phyloP scores from a whole-genome alignment of 2,797 vertebrate genomes.

The Todus mexicanus region DNA sequence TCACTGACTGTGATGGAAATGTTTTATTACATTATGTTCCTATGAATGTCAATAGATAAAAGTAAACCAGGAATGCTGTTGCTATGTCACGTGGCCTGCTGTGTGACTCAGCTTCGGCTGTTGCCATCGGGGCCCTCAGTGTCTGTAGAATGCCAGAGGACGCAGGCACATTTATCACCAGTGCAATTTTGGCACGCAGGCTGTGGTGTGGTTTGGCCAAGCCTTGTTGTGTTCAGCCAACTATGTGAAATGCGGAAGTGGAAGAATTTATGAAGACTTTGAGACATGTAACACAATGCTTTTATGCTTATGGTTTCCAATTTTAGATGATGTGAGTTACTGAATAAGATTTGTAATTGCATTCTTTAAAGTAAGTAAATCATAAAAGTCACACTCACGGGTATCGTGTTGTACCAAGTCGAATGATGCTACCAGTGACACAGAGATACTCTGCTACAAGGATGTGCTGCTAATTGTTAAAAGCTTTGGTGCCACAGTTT shows the following conservation, averaged over 20 bases:
- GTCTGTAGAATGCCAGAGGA: neutral
- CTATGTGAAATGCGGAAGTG: neutral
- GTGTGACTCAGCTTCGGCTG: neutral
- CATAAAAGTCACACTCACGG: neutral
- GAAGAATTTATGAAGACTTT: neutral
- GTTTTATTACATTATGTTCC: conserved; percentile 58
- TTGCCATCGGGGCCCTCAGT: conserved; percentile 12
- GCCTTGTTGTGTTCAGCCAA: neutral
- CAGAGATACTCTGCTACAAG: neutral
- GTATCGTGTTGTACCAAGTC: rapidly evolving
- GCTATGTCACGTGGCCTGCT: conserved; percentile 35
- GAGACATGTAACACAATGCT: neutral
- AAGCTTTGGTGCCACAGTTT: neutral
- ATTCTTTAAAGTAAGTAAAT: neutral
- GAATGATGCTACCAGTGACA: neutral
- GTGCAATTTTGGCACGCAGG: neutral
- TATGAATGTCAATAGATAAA: conserved; percentile 49
- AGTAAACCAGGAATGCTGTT: conserved; percentile 29
- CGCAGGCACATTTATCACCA: conserved; percentile 12
- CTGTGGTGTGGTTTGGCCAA: neutral
- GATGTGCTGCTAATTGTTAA: neutral
- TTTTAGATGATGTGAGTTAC: neutral
- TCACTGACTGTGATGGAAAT: neutral
- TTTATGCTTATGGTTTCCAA: neutral
- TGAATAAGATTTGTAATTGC: neutral